These are phyloP conservation scores for Notodonta dromedarius DNA, from an alignment of 2,888 invertebrate species.

Conservation along the genomic window DNA sequence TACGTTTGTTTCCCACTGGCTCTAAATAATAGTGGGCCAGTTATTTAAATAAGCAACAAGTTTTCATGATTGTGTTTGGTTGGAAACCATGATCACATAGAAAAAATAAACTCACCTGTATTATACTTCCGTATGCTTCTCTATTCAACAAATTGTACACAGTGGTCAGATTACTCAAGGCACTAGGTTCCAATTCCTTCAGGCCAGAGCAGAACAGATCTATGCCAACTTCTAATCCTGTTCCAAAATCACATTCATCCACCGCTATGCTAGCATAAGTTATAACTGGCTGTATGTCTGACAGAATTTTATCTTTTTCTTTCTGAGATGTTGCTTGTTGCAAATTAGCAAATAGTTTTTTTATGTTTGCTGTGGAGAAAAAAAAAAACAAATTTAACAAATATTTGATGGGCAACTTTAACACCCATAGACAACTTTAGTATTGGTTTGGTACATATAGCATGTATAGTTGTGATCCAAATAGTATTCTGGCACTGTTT, in stretches of 20 bases:
- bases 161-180: slow-evolving; percentile 86
- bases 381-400: background rate
- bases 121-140: slow-evolving; percentile 89
- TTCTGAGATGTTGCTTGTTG: slow-evolving; percentile 83
- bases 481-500: too few species aligned
- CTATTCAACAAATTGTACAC: slow-evolving; percentile 91
- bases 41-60: too few species aligned
- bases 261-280: slow-evolving; percentile 94
- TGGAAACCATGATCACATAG: too few species aligned
- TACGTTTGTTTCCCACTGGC: too few species aligned
- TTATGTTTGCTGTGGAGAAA: slow-evolving; percentile 84
- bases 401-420: too few species aligned
- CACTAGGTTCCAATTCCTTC: slow-evolving; percentile 86
- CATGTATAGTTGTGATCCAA: too few species aligned
- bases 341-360: slow-evolving; percentile 87
- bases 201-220: slow-evolving; percentile 92
- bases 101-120: slow-evolving; percentile 69
- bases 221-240: slow-evolving; percentile 94
- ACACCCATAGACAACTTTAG: background rate
- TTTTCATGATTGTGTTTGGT: too few species aligned
- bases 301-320: slow-evolving; percentile 85
- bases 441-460: background rate
- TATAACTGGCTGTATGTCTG: slow-evolving; percentile 91
- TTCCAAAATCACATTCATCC: slow-evolving; percentile 98
- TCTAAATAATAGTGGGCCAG: too few species aligned